Evolutionary conservation across 1,140 invertebrate species (phyloP).

Genomic region (Bombus waltoni): DNA sequence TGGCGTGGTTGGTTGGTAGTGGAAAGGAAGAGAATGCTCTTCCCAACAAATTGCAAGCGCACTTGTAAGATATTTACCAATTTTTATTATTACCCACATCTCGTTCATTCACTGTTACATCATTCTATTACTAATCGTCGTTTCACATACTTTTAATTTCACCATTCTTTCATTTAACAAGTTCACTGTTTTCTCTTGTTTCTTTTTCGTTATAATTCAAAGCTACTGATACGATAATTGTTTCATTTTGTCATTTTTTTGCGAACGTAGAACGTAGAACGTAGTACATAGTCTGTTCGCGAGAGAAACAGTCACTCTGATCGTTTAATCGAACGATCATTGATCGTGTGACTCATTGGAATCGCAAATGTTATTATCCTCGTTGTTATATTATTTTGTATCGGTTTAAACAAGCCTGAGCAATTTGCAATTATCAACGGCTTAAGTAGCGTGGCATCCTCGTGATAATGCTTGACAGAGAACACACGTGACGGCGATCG

Average conservation of each 20-base stretch:
- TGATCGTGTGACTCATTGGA: constrained; percentile 55
- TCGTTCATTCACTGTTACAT: constrained; percentile 55
- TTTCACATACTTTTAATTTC: constrained; percentile 35
- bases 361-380: constrained; percentile 26
- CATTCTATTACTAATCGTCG: constrained; percentile 42
- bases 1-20: constrained; percentile 86
- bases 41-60: constrained; percentile 87
- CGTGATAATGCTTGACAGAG: constrained; percentile 26
- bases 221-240: constrained; percentile 44
- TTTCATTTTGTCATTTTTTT: constrained; percentile 10
- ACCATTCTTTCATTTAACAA: constrained; percentile 17
- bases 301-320: constrained; percentile 19
- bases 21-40: constrained; percentile 88
- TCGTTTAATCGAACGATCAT: constrained; percentile 20
- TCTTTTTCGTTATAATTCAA: constrained; percentile 27
- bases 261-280: constrained; percentile 62
- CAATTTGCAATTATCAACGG: constrained; percentile 33
- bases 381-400: neutral
- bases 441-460: constrained; percentile 22
- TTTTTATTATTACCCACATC: constrained; percentile 80
- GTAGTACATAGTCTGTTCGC: constrained; percentile 22
- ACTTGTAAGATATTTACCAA: constrained; percentile 86
- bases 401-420: constrained; percentile 18
- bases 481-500: constrained; percentile 32
- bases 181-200: neutral